phyloP scores from a whole-genome alignment of 2,113 vertebrate species.

The Equus przewalskii region DNA sequence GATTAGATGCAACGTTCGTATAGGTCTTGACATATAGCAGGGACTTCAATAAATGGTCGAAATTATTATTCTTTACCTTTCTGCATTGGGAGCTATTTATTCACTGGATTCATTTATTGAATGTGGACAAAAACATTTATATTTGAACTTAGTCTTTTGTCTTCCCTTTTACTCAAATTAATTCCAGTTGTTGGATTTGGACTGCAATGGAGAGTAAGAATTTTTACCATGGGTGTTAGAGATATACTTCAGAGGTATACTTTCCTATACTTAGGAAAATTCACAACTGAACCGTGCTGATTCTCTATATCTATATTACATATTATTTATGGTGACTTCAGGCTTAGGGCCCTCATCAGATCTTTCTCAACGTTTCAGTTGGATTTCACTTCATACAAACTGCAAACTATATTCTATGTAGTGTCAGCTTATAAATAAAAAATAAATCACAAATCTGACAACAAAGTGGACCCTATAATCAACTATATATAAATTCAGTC shows the following conservation, averaged over 20 bases:
- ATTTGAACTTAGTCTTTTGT: neutral
- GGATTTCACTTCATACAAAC: neutral
- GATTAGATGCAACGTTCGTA: neutral
- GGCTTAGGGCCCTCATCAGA: neutral
- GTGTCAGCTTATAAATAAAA: neutral
- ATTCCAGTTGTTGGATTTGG: neutral
- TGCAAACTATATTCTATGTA: neutral
- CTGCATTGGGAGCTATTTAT: constrained; percentile 3
- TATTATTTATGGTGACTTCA: neutral
- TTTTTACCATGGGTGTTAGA: neutral
- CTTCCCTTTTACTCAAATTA: constrained; percentile 42
- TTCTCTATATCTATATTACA: neutral
- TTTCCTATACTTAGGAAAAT: neutral
- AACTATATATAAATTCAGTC: neutral
- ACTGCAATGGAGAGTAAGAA: neutral
- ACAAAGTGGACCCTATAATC: neutral
- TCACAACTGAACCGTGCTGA: neutral
- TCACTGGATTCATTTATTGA: constrained; percentile 36
- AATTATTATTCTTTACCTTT: constrained; percentile 32
- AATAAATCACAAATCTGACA: neutral
- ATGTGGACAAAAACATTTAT: constrained; percentile 44
- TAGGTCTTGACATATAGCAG: neutral
- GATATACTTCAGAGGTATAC: neutral
- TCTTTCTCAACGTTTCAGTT: neutral
- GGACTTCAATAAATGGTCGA: neutral